Conservation (phyloP, 2,888 invertebrate species). For the Aproaerema taeniolella region DNA sequence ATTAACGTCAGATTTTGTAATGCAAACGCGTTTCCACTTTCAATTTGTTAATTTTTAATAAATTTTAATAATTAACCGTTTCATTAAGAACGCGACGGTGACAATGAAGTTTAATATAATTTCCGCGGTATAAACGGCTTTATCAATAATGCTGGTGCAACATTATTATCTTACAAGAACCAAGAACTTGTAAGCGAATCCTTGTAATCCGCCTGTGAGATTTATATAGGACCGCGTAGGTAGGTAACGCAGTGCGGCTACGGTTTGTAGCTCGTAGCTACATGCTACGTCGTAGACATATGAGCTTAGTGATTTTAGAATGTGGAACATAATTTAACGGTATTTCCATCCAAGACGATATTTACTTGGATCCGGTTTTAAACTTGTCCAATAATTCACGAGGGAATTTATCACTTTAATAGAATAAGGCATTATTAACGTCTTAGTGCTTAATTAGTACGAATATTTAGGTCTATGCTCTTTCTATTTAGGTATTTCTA, state of each 20-base stretch:
- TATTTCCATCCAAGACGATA: constrained; percentile 1
- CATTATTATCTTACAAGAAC: constrained; percentile 51
- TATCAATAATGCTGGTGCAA: constrained; percentile 33
- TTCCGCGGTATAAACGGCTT: not conserved
- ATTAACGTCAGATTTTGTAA: constrained; percentile 13
- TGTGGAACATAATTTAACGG: constrained; percentile 21
- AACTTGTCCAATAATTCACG: not conserved
- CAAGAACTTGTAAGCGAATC: constrained; percentile 58
- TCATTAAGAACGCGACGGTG: constrained; percentile 6
- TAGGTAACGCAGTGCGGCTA: constrained; percentile 59
- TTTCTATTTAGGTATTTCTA: too few species aligned
- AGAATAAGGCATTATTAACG: too few species aligned
- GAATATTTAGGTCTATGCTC: too few species aligned
- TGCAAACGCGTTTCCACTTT: constrained; percentile 1
- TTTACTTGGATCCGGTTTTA: not conserved
- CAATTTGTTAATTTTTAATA: constrained; percentile 10
- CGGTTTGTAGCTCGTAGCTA: constrained; percentile 32
- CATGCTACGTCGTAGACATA: constrained; percentile 38
- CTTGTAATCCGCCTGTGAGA: constrained; percentile 55
- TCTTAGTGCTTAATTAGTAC: too few species aligned
- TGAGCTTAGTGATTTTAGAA: constrained; percentile 38
- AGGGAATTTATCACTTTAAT: too few species aligned
- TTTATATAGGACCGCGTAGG: constrained; percentile 57
- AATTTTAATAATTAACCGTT: constrained; percentile 10
- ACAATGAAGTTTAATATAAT: not conserved